Percentiles rank a stretch among this genome's conserved stretches.
These are phyloP conservation scores for Globia sparganii DNA, from an alignment of 2,888 invertebrate genomes.

Conservation along the genomic window DNA sequence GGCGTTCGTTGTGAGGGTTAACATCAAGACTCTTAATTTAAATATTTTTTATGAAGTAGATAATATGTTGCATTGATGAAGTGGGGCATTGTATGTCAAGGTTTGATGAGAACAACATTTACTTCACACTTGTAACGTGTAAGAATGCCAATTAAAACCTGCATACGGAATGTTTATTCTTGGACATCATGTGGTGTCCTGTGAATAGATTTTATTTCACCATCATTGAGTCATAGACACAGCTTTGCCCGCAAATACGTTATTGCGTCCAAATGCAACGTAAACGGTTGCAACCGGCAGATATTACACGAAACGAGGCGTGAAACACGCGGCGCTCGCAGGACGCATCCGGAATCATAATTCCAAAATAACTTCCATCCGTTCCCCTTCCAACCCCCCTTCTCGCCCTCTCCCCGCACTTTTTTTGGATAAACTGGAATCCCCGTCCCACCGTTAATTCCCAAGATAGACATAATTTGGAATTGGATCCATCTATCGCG, in stretches of 20 bases:
- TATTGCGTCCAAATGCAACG: constrained; percentile 78
- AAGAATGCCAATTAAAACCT: constrained; percentile 51
- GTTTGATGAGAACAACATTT: constrained; percentile 37
- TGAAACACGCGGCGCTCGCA: constrained; percentile 87
- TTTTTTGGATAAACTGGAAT: constrained; percentile 90
- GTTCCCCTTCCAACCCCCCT: constrained; percentile 76
- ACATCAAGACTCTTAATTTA: constrained; percentile 56
- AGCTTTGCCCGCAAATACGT: constrained; percentile 69
- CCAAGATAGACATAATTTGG: constrained; percentile 91
- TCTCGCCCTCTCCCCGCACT: constrained; percentile 76
- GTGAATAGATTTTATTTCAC: constrained; percentile 37
- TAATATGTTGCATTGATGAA: constrained; percentile 37
- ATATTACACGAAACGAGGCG: constrained; percentile 88
- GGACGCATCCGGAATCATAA: constrained; percentile 90
- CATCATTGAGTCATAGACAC: constrained; percentile 53
- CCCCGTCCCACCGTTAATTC: constrained; percentile 90
- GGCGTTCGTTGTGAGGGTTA: constrained; percentile 59
- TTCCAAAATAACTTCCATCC: constrained; percentile 89
- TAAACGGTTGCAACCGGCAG: constrained; percentile 82
- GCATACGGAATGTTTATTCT: constrained; percentile 20
- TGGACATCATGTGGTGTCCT: constrained; percentile 17
- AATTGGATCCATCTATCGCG: constrained; percentile 91
- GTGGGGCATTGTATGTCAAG: constrained; percentile 54
- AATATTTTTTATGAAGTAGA: constrained; percentile 54
- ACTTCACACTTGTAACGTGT: constrained; percentile 32